Evolutionary conservation across 2,888 invertebrate species (phyloP), one percentile per base, ranked within the genome.

Genomic region (Caenorhabditis uteleia): DNA sequence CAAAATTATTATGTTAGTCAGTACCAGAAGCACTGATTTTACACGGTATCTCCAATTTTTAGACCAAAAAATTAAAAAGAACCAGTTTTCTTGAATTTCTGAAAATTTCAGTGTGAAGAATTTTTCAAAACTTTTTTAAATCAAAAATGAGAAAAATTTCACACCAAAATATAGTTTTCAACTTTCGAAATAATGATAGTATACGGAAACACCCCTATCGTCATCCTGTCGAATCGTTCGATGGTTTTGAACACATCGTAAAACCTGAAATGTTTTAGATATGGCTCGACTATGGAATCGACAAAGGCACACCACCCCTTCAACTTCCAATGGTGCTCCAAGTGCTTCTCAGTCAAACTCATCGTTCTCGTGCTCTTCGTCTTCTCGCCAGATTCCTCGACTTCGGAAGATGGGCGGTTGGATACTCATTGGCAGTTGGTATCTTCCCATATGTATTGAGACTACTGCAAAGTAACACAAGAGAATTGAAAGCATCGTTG

Each of bases 241-340:
- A 39, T 14, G 18, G 16, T 10, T 39, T 12, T 31, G 12, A 31
- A 31, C 31, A 12, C 16, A 16, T 14, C 39, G 14, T 10, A 39
- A 39, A 14, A 18, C 10, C 39, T 16, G 25, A 10, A 20, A 21
- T 14, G n/a, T 95, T 97, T 86, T 90, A 94, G 86, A 77, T 83
- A 1, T 94, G 94, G 94, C 87, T 95, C 43, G 89, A 89, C 58
- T 88, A 91, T 61, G 92, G 90, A 79, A 89, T 89, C 0, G 89
- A 90, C 61, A 68, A 36, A 86, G 87, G 57, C 88, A 92, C n/a
- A 88, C 83, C 94, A 25, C 97, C 97, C 0, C 93, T 93, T 84
- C 95, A 97, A 86, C 87, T 98, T 78, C 97, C 97, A 1, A 95
- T 97, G 84, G 95, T 98, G 56, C 87, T 98, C 76, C 95, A 97